A percentile compares a stretch with the other conserved stretches of the same genome.
phyloP scores from a whole-genome alignment of 1,140 invertebrate genomes.

The Leptopilina boulardi region DNA sequence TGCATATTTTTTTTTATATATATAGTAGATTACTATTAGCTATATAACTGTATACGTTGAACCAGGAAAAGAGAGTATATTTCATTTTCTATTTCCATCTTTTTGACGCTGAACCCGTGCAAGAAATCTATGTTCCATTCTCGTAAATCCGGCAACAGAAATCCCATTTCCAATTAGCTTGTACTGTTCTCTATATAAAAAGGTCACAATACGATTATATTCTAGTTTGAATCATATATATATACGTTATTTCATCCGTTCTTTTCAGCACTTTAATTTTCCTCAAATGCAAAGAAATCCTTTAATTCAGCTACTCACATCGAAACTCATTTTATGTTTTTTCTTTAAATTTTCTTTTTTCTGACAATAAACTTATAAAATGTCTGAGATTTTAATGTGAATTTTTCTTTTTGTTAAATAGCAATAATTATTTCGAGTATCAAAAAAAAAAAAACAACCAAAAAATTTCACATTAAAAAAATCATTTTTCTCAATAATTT shows the following conservation, averaged over 20 bases:
- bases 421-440: too few relatives aligned
- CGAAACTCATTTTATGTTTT: too few relatives aligned
- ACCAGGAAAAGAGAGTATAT: slow-evolving; percentile 10
- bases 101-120: not conserved
- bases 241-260: not conserved
- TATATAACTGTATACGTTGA: not conserved
- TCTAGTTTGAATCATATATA: not conserved
- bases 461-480: too few relatives aligned
- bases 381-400: too few relatives aligned
- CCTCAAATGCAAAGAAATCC: not conserved
- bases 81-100: not conserved
- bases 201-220: not conserved
- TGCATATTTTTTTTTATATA: not conserved
- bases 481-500: too few relatives aligned
- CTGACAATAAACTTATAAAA: too few relatives aligned
- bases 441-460: too few relatives aligned
- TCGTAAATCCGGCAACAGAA: not conserved
- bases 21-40: not conserved
- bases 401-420: too few relatives aligned
- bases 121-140: slow-evolving; percentile 19
- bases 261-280: not conserved
- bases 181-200: not conserved
- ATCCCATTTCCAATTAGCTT: slow-evolving; percentile 17
- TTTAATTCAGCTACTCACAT: not conserved
- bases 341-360: too few relatives aligned